A percentile compares a stretch with the other conserved stretches of the same genome.
Conservation (phyloP, 2,797 vertebrate genomes). For the Picus viridis region DNA sequence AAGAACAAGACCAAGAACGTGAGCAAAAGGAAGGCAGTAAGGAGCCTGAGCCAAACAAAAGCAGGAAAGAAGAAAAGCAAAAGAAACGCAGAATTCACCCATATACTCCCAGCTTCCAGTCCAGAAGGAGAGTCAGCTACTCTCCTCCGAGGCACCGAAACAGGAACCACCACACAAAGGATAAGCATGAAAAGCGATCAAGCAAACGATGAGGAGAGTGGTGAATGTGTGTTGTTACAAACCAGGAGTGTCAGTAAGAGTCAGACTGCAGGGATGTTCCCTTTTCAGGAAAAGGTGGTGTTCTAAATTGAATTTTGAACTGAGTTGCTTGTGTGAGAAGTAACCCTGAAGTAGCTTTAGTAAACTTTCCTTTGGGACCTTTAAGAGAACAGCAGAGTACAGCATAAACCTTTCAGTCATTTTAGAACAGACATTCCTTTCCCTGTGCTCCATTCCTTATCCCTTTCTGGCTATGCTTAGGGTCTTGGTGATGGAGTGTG, state of each 20-base stretch:
- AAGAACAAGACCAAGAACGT: constrained; percentile 76
- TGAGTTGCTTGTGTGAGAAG: constrained; percentile 10
- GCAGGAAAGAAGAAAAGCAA: constrained; percentile 73
- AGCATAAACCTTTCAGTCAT: neutral
- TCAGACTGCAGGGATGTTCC: neutral
- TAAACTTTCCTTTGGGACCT: neutral
- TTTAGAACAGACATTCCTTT: constrained; percentile 32
- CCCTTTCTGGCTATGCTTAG: neutral
- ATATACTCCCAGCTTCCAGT: constrained; percentile 70
- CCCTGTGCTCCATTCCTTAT: neutral
- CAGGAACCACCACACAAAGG: constrained; percentile 68
- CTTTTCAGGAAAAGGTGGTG: constrained; percentile 4
- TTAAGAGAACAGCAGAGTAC: constrained; percentile 13
- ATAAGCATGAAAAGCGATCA: constrained; percentile 69
- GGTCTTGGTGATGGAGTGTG: neutral
- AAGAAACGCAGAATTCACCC: constrained; percentile 77
- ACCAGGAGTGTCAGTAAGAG: neutral
- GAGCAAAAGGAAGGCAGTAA: constrained; percentile 71
- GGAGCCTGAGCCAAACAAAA: constrained; percentile 70
- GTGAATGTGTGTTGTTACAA: neutral
- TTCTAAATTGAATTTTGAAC: constrained; percentile 22
- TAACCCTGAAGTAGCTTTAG: constrained; percentile 11
- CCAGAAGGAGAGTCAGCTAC: constrained; percentile 62
- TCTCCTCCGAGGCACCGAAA: constrained; percentile 74
- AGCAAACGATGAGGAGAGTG: constrained; percentile 63